Evolutionary conservation across 2,797 vertebrate species (phyloP).

Genomic region (Trematomus bernacchii): DNA sequence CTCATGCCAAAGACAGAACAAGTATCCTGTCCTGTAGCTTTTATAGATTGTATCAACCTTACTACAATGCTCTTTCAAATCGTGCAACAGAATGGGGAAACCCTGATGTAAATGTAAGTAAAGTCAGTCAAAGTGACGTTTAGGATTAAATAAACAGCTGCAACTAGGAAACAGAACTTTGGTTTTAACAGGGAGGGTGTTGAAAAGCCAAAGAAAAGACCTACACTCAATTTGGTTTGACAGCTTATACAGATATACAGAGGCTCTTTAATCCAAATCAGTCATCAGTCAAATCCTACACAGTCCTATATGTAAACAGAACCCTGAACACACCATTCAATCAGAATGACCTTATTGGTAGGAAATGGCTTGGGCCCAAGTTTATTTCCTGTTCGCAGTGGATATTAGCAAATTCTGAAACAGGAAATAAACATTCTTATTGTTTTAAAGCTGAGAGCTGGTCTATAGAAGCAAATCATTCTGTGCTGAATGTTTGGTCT

Average conservation of each 20-base stretch:
- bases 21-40: slow-evolving; percentile 6
- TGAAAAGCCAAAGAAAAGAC: neutral
- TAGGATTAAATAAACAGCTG: neutral
- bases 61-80: slow-evolving; percentile 29
- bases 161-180: neutral
- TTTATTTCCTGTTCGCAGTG: slow-evolving; percentile 11
- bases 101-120: slow-evolving; percentile 2
- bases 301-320: neutral
- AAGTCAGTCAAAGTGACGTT: neutral
- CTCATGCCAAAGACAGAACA: slow-evolving; percentile 63
- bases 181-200: slow-evolving; percentile 14
- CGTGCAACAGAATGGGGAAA: slow-evolving; percentile 10
- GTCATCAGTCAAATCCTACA: neutral
- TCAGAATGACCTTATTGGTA: neutral
- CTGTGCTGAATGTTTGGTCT: slow-evolving; percentile 14
- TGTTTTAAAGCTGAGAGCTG: slow-evolving; percentile 27
- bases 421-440: neutral
- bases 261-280: slow-evolving; percentile 1
- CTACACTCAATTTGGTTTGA: slow-evolving; percentile 3
- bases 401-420: neutral
- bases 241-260: neutral
- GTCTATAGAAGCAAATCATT: slow-evolving; percentile 11
- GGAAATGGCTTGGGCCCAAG: neutral
- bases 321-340: neutral
- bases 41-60: slow-evolving; percentile 25